Evolutionary conservation across 2,113 vertebrate species (phyloP), one percentile per base, ranked within the genome.

Genomic region (Terrapene triunguis): DNA sequence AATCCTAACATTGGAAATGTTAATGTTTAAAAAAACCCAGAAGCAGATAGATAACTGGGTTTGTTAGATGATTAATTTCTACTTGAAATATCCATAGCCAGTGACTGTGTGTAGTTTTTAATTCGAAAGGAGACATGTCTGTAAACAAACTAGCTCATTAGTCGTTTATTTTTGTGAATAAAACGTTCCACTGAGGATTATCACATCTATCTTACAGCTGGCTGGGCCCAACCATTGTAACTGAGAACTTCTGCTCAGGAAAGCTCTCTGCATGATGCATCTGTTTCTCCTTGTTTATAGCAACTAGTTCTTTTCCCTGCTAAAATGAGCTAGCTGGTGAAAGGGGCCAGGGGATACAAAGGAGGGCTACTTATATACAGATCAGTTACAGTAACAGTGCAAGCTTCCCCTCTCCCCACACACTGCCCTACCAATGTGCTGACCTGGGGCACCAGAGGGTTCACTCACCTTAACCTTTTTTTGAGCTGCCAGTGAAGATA

Each of bases 101-200:
- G 84, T 13, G 47, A 83, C 62, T 69, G 14, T 25, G 85, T 59
- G 53, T 87, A 86, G 22, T 94, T 94, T 92, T 94, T 92, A 97
- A 94, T 80, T 21, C 81, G 84, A 55, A 89, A 95, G 89, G 62
- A 76, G 93, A 76, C 88, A 96, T 97, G 95, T 97, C 95, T 91
- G 96, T 97, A 93, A 94, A 32, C 95, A 96, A 96, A 96, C 90
- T 93, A 80, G 57, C 90, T 87, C 82, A 6, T 94, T 86, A 82
- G 74, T 85, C 84, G 90, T 97, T 97, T 96, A 89, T 97, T 94
- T 88, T 88, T 78, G 93, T 50, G 89, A 94, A 95, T 93, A 96
- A 97, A 95, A 87, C 95, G 94, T 97, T 98, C 96, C 94, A 0
- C 35, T 55, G 35, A 86, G 94, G 95, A 97, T 97, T 96, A 96